A percentile compares a stretch with the other conserved stretches of the same genome.
Evolutionary conservation across 2,888 invertebrate species (phyloP).

Genomic region (Ochlodes sylvanus): DNA sequence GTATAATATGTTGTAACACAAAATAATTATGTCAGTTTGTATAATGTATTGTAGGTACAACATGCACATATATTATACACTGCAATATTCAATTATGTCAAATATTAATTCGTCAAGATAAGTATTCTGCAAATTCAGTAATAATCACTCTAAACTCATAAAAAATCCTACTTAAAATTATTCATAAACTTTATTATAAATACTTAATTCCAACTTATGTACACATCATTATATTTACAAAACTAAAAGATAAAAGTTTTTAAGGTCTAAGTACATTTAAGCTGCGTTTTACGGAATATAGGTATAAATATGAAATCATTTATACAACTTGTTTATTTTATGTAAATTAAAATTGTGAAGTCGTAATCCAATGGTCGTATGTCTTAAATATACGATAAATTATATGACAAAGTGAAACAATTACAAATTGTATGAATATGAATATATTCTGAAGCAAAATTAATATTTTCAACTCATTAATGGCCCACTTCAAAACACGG

Average conservation of each 20-base stretch:
- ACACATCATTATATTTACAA: constrained; percentile 25
- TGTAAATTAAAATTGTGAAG: neutral
- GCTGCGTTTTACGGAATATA: neutral
- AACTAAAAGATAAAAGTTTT: neutral
- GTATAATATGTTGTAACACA: no score
- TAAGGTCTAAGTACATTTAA: neutral
- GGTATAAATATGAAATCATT: neutral
- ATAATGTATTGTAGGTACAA: no score
- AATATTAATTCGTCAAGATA: no score
- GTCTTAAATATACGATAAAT: no score
- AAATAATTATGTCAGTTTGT: no score
- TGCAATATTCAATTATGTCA: neutral
- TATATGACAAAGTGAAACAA: no score
- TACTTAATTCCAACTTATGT: constrained; percentile 20
- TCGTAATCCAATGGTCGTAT: neutral
- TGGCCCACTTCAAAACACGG: no score
- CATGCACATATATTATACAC: neutral
- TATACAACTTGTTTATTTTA: neutral
- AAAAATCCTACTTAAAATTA: neutral
- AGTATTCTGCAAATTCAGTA: neutral
- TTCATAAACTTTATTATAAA: constrained; percentile 12
- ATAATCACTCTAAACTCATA: neutral
- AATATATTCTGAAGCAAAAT: no score
- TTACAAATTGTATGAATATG: no score
- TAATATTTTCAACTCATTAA: no score